These are phyloP conservation scores for Spisula solida DNA, from an alignment of 2,888 invertebrate genomes.

Conservation along the genomic window DNA sequence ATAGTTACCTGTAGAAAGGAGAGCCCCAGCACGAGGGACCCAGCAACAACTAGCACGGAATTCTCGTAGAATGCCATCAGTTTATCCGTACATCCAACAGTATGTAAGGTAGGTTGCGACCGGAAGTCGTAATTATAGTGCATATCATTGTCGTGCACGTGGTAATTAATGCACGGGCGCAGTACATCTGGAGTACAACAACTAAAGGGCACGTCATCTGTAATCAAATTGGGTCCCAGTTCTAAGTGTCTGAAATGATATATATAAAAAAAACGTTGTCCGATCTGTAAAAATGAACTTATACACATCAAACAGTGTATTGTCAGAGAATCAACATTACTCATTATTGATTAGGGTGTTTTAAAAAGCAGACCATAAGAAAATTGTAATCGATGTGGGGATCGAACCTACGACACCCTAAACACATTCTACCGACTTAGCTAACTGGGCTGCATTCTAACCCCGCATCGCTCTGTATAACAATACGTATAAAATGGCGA, in stretches of 20 bases:
- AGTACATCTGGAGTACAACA: constrained; percentile 80
- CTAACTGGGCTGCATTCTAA: too few relatives aligned
- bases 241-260: constrained; percentile 13
- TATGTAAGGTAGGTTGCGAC: constrained; percentile 72
- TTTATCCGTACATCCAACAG: constrained; percentile 74
- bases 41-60: constrained; percentile 70
- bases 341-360: too few relatives aligned
- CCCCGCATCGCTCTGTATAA: too few relatives aligned
- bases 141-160: constrained; percentile 77
- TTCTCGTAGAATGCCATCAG: constrained; percentile 75
- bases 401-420: background rate
- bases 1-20: constrained; percentile 75
- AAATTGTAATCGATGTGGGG: too few relatives aligned
- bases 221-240: constrained; percentile 31
- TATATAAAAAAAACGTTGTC: too few relatives aligned
- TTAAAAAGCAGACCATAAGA: too few relatives aligned
- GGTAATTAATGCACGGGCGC: constrained; percentile 84
- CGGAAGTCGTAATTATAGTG: constrained; percentile 82
- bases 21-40: constrained; percentile 67
- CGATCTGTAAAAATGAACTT: too few relatives aligned
- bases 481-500: too few relatives aligned
- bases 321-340: background rate
- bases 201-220: constrained; percentile 85
- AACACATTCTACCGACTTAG: background rate
- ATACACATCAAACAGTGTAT: background rate